A percentile compares a stretch with the other conserved stretches of the same genome.
These are phyloP conservation scores for Romanogobio albipinnatus DNA, from an alignment of 2,113 vertebrate species.

Conservation along the genomic window DNA sequence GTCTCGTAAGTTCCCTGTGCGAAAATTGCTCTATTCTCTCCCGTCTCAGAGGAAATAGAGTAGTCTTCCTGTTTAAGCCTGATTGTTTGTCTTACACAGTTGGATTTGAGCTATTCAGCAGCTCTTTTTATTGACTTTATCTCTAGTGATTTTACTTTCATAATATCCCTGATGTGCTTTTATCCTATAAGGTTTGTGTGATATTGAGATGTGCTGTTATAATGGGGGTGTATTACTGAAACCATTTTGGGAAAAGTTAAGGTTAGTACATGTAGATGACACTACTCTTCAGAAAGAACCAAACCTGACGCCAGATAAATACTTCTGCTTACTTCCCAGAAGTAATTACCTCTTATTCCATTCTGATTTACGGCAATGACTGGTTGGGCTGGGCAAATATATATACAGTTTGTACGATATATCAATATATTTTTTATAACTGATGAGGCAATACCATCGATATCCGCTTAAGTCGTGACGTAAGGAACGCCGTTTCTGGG, in stretches of 20 bases:
- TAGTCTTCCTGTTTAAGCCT: constrained; percentile 14
- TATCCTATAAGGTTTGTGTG: not conserved
- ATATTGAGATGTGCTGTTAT: not conserved
- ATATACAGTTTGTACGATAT: no score
- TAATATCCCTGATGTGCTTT: not conserved
- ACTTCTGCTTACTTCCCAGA: not conserved
- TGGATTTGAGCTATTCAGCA: not conserved
- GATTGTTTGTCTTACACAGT: constrained; percentile 26
- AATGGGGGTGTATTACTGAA: not conserved
- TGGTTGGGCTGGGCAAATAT: no score
- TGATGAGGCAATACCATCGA: no score
- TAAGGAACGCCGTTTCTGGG: no score
- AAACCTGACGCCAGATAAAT: not conserved
- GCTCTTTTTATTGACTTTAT: constrained; percentile 13
- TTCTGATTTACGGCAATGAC: not conserved
- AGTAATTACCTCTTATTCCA: not conserved
- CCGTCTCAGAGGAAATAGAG: constrained; percentile 23
- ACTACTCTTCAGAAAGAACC: constrained; percentile 6
- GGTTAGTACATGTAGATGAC: not conserved
- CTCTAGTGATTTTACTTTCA: not conserved
- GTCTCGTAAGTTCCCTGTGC: constrained; percentile 12
- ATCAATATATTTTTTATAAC: no score
- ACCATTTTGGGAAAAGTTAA: not conserved
- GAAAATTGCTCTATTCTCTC: not conserved
- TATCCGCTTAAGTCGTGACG: no score